Conservation (phyloP, 2,113 vertebrate genomes). For the Elephantulus edwardii region DNA sequence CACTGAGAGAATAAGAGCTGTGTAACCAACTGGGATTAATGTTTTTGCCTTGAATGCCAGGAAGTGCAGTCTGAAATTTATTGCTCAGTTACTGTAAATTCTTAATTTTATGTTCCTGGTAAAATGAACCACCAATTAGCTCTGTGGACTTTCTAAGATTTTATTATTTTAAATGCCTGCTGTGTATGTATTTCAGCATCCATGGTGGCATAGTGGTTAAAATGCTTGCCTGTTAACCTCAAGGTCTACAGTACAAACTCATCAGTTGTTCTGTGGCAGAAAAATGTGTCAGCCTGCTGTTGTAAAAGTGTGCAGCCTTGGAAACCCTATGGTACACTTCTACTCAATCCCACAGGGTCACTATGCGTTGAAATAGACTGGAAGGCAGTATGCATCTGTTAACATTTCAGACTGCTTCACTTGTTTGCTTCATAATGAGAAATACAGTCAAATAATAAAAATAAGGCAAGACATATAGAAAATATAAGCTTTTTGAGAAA, state of each 20-base stretch:
- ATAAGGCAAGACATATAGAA: background rate
- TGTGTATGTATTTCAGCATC: too few species aligned
- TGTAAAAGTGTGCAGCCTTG: too few species aligned
- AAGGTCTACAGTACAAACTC: too few species aligned
- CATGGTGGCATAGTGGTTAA: too few species aligned
- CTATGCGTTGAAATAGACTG: too few species aligned
- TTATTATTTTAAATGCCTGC: background rate
- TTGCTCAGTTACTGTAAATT: background rate
- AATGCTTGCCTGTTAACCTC: too few species aligned
- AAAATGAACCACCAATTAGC: background rate
- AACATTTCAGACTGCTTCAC: constrained; percentile 2
- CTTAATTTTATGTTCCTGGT: background rate
- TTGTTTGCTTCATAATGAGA: background rate
- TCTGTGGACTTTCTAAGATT: background rate
- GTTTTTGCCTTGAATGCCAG: constrained; percentile 23
- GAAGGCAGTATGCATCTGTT: background rate
- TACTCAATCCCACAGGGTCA: too few species aligned
- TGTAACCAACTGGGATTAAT: background rate
- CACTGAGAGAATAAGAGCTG: background rate
- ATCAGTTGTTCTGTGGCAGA: too few species aligned
- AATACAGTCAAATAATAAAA: background rate
- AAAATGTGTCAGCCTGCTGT: too few species aligned
- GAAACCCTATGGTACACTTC: too few species aligned
- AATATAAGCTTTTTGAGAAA: too few species aligned
- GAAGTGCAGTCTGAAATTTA: background rate